Percentiles rank a stretch among this genome's conserved stretches.
Conservation (phyloP, 2,888 invertebrate genomes). For the Mimumesa dahlbomi region DNA sequence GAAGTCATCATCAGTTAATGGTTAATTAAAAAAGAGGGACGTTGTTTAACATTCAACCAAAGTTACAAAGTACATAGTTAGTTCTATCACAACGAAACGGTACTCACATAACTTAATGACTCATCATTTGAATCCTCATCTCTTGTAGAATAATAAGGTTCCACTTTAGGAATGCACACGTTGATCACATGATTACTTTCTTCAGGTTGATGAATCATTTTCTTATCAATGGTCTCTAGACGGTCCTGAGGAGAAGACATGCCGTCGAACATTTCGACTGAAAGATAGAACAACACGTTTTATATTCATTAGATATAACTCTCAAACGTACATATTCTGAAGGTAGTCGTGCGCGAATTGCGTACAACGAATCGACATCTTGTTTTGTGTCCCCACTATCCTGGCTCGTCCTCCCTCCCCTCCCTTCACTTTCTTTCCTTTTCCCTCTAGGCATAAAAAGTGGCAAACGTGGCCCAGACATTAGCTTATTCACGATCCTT, state of each 20-base stretch:
- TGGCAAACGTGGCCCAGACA: neutral
- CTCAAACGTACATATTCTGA: slow-evolving; percentile 17
- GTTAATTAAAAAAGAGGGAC: too few relatives aligned
- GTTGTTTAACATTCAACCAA: too few relatives aligned
- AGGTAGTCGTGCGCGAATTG: slow-evolving; percentile 4
- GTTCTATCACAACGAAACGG: neutral
- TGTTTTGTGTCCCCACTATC: slow-evolving; percentile 9
- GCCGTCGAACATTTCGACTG: slow-evolving; percentile 25
- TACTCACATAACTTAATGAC: slow-evolving; percentile 24
- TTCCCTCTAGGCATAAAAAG: neutral
- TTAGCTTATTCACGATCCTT: neutral
- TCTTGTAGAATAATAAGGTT: slow-evolving; percentile 15
- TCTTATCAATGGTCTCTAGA: neutral
- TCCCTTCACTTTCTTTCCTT: neutral
- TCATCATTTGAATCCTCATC: slow-evolving; percentile 10
- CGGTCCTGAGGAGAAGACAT: neutral
- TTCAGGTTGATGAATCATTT: neutral
- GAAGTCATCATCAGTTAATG: too few relatives aligned
- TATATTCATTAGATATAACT: slow-evolving; percentile 22
- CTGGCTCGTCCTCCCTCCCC: neutral
- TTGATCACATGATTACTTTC: neutral
- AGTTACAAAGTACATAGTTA: too few relatives aligned
- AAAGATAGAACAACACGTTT: slow-evolving; percentile 3
- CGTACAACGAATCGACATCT: slow-evolving; percentile 19
- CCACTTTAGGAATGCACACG: slow-evolving; percentile 39